These are phyloP conservation scores for Ciconia nigra DNA, from an alignment of 2,797 vertebrate species.

Conservation along the genomic window DNA sequence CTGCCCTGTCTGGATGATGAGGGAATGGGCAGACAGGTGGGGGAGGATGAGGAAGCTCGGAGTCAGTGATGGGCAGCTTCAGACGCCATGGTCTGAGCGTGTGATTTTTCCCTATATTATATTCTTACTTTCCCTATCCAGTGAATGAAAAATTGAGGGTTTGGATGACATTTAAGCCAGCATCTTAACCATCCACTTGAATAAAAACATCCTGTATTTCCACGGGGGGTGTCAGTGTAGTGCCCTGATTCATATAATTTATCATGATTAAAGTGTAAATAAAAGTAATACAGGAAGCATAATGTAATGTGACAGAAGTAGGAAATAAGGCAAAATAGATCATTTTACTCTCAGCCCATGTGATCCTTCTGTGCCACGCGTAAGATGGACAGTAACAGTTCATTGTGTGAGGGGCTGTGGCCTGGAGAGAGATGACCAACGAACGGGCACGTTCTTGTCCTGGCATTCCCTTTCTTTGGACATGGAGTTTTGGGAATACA, in stretches of 20 bases:
- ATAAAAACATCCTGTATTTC: background rate
- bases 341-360: background rate
- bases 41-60: background rate
- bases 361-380: background rate
- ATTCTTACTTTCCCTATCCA: background rate
- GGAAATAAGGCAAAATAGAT: background rate
- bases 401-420: background rate
- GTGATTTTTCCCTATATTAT: background rate
- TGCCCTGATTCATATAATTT: background rate
- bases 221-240: background rate
- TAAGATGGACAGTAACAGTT: background rate
- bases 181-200: background rate
- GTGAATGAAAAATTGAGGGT: background rate
- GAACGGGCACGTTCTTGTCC: background rate
- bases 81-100: accelerated
- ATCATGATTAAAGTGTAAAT: background rate
- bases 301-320: background rate
- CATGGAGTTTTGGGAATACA: background rate
- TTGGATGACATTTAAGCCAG: background rate
- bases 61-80: background rate
- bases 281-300: background rate
- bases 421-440: background rate
- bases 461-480: background rate
- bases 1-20: no score
- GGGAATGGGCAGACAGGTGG: background rate